These are phyloP conservation scores for Amblyopsis hoosieri DNA, from an alignment of 2,797 vertebrate species.

Conservation along the genomic window DNA sequence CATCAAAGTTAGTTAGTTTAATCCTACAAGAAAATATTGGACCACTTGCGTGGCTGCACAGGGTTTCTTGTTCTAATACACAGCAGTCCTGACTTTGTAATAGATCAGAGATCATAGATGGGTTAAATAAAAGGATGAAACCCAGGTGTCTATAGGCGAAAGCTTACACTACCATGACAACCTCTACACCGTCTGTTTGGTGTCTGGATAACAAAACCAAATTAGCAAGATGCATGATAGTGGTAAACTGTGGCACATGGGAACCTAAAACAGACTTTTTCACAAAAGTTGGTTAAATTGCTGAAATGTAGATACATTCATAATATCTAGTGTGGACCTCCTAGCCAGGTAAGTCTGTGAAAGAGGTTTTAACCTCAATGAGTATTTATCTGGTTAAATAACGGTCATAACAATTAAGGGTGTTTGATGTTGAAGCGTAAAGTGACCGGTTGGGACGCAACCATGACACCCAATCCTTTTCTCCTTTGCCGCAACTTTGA, in stretches of 20 bases:
- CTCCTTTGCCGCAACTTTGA: constrained; percentile 48
- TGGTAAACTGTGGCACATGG: constrained; percentile 27
- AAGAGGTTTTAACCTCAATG: constrained; percentile 25
- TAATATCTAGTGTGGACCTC: background rate
- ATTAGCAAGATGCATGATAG: constrained; percentile 11
- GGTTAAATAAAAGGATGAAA: constrained; percentile 40
- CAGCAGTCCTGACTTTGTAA: constrained; percentile 7
- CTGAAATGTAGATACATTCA: constrained; percentile 14
- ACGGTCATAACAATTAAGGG: constrained; percentile 12
- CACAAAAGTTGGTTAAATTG: constrained; percentile 21
- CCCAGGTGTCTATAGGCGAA: background rate
- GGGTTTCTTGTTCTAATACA: constrained; percentile 24
- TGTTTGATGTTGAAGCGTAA: constrained; percentile 40
- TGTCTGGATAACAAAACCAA: constrained; percentile 5
- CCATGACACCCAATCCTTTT: constrained; percentile 65
- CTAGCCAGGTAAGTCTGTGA: constrained; percentile 20
- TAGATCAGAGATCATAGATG: constrained; percentile 21
- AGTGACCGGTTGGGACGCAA: constrained; percentile 58
- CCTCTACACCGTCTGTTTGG: constrained; percentile 22
- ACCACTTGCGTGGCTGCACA: constrained; percentile 11
- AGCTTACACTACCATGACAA: no score
- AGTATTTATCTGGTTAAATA: constrained; percentile 38
- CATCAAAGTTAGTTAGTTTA: constrained; percentile 8
- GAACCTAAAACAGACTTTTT: constrained; percentile 10
- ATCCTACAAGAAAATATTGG: constrained; percentile 19